Conservation (phyloP, 2,797 vertebrate species). For the Syndactyla subalaris region DNA sequence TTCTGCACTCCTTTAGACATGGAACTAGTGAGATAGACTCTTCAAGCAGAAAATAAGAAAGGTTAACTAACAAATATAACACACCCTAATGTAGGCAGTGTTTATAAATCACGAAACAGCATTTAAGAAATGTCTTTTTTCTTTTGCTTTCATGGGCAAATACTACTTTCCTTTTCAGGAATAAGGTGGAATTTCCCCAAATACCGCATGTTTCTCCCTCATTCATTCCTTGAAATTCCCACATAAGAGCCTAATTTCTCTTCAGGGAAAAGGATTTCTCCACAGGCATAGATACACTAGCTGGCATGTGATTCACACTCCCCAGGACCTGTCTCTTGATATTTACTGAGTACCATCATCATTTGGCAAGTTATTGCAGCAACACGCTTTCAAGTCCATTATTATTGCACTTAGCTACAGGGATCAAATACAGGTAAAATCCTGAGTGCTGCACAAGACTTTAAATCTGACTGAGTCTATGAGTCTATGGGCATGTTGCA, state of each 20-base stretch:
- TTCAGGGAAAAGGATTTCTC: not conserved
- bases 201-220: not conserved
- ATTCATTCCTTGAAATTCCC: not conserved
- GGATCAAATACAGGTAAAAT: not conserved
- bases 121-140: not conserved
- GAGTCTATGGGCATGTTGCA: not conserved
- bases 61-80: not conserved
- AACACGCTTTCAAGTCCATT: not conserved
- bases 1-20: not conserved
- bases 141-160: not conserved
- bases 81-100: not conserved
- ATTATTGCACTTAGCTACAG: not conserved
- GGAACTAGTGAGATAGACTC: not conserved
- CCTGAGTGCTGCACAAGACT: not conserved
- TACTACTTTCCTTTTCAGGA: not conserved
- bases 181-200: not conserved
- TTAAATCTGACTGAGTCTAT: not conserved
- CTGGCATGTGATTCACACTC: not conserved
- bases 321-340: not conserved
- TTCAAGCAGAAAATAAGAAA: not conserved
- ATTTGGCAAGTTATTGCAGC: not conserved
- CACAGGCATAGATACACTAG: not conserved
- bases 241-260: not conserved
- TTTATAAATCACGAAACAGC: not conserved
- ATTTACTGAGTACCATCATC: not conserved